These are phyloP conservation scores for Epicampocera succincta DNA, from an alignment of 2,888 invertebrate species.

Conservation along the genomic window DNA sequence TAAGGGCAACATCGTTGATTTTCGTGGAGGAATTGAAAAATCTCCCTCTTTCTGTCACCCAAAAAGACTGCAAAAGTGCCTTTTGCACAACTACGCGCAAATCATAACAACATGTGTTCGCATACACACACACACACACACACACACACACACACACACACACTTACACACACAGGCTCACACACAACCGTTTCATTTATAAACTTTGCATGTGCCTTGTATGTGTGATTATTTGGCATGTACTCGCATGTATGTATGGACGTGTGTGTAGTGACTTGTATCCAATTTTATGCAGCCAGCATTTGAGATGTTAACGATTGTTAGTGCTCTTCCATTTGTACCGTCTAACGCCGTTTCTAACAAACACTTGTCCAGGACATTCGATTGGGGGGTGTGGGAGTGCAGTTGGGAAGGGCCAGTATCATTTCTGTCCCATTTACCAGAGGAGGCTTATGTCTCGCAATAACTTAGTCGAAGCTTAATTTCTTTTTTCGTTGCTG, in stretches of 20 bases:
- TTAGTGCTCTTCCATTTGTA: slow-evolving; percentile 39
- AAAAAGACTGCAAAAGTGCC: slow-evolving; percentile 32
- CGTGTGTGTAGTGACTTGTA: slow-evolving; percentile 37
- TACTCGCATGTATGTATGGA: neutral
- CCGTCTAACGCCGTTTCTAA: slow-evolving; percentile 57
- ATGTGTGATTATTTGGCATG: neutral
- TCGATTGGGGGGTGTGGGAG: slow-evolving; percentile 1
- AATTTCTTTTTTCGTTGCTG: slow-evolving; percentile 64
- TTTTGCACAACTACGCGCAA: slow-evolving; percentile 53
- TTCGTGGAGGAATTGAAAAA: slow-evolving; percentile 49
- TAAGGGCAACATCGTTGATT: slow-evolving; percentile 56
- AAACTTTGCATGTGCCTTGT: neutral
- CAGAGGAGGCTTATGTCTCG: slow-evolving; percentile 65
- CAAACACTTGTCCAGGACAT: slow-evolving; percentile 52
- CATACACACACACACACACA: neutral
- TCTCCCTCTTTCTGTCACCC: slow-evolving; percentile 45
- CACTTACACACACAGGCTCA: neutral
- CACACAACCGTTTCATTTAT: neutral
- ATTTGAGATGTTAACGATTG: slow-evolving; percentile 64
- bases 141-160: neutral
- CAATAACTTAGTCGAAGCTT: slow-evolving; percentile 67
- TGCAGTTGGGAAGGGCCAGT: slow-evolving; percentile 32
- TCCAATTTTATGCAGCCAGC: slow-evolving; percentile 63
- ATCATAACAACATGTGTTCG: slow-evolving; percentile 52
- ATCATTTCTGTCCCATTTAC: slow-evolving; percentile 57